Percentiles rank a stretch among this genome's conserved stretches.
These are phyloP conservation scores for Uropetala carovei DNA, from an alignment of 2,888 invertebrate species.

Conservation along the genomic window DNA sequence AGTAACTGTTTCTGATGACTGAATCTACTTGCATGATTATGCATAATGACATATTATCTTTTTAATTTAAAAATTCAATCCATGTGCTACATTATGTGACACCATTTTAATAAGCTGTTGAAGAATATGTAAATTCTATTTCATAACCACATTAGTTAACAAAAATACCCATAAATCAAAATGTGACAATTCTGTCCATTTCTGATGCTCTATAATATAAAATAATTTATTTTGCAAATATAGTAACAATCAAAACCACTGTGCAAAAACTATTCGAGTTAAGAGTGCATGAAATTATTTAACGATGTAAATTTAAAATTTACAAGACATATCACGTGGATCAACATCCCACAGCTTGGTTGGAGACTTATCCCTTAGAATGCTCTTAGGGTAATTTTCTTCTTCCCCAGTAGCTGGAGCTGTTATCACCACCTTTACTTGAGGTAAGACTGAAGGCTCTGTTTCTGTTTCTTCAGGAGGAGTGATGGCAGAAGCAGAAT, in stretches of 20 bases:
- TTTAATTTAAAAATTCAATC: no score
- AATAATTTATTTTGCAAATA: not conserved
- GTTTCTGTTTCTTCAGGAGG: constrained; percentile 22
- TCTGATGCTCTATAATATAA: not conserved
- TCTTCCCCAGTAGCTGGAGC: constrained; percentile 54
- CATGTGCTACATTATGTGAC: no score
- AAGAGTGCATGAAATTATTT: not conserved
- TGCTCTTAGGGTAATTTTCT: constrained; percentile 69
- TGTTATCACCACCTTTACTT: constrained; percentile 22
- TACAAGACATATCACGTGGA: constrained; percentile 69
- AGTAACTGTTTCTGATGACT: no score
- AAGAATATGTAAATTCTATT: no score
- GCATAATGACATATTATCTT: no score
- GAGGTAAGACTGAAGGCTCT: not conserved
- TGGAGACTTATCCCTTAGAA: constrained; percentile 69
- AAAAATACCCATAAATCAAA: no score
- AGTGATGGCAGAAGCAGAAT: constrained; percentile 50
- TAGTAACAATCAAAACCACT: not conserved
- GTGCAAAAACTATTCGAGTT: not conserved
- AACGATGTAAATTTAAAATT: not conserved
- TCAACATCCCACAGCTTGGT: constrained; percentile 69
- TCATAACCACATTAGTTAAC: no score
- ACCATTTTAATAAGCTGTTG: no score
- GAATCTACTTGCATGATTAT: no score
- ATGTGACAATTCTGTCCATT: no score